Conservation (phyloP, 2,113 vertebrate species). For the Semnopithecus entellus region DNA sequence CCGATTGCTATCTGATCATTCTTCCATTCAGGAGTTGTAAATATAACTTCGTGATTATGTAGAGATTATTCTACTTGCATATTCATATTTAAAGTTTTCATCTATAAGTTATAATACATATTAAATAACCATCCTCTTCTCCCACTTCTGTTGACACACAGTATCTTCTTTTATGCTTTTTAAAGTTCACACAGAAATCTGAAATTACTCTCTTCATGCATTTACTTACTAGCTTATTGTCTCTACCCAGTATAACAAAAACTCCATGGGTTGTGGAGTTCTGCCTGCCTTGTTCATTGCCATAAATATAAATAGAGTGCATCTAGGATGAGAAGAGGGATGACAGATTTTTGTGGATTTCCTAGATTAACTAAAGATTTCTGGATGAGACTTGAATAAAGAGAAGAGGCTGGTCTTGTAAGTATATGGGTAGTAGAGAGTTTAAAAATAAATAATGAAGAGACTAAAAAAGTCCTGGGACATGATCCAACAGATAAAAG, state of each 20-base stretch:
- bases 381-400: neutral
- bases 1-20: neutral
- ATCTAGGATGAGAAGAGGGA: neutral
- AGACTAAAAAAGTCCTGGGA: neutral
- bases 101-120: neutral
- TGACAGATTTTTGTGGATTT: neutral
- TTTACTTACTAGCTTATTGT: neutral
- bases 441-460: neutral
- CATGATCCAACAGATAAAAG: neutral
- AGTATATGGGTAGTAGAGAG: neutral
- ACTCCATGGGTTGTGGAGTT: neutral
- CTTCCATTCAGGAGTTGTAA: neutral
- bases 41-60: neutral
- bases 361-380: neutral
- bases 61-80: neutral
- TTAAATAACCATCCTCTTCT: neutral
- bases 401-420: neutral
- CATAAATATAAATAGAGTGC: rapidly evolving
- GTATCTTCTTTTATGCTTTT: neutral
- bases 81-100: neutral
- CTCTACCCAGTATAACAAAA: neutral
- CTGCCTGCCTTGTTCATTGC: neutral
- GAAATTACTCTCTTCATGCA: neutral
- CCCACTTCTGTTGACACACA: neutral
- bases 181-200: neutral